Conservation (phyloP, 2,888 invertebrate species). For the Dascillus cervinus region DNA sequence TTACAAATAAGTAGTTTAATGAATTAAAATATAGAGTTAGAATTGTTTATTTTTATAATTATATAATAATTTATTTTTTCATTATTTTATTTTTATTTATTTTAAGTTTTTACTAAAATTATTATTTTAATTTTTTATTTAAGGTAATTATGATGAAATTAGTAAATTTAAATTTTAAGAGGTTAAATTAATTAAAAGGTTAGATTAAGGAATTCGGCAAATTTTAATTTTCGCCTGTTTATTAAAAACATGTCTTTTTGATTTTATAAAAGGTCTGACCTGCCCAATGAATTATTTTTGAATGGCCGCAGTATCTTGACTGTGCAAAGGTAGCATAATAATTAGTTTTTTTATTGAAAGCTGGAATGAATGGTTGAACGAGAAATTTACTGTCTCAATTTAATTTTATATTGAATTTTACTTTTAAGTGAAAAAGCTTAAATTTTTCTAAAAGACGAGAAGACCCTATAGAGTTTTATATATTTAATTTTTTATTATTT, state of each 20-base stretch:
- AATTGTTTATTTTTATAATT: constrained; percentile 48
- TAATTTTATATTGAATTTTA: constrained; percentile 47
- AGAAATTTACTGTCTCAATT: constrained; percentile 55
- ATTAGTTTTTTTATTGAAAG: constrained; percentile 72
- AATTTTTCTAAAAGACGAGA: constrained; percentile 62
- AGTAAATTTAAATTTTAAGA: constrained; percentile 43
- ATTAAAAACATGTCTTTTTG: constrained; percentile 71
- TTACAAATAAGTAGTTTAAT: constrained; percentile 43
- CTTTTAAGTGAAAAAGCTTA: constrained; percentile 59
- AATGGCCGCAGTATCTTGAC: constrained; percentile 74
- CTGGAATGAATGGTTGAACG: constrained; percentile 71
- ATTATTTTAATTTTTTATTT: constrained; percentile 39
- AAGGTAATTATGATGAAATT: constrained; percentile 53
- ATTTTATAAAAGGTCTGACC: constrained; percentile 56
- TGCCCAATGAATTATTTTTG: constrained; percentile 66
- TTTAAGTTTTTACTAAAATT: constrained; percentile 41
- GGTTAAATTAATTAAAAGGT: constrained; percentile 28
- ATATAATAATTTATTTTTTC: constrained; percentile 44
- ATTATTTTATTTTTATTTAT: constrained; percentile 41
- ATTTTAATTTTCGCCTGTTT: constrained; percentile 61
- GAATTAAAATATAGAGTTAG: constrained; percentile 49
- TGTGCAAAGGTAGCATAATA: constrained; percentile 77
- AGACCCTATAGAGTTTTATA: constrained; percentile 71
- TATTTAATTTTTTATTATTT: constrained; percentile 32
- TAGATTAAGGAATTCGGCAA: constrained; percentile 58